phyloP scores from a whole-genome alignment of 1,140 invertebrate genomes.

The Danaus melanippus region DNA sequence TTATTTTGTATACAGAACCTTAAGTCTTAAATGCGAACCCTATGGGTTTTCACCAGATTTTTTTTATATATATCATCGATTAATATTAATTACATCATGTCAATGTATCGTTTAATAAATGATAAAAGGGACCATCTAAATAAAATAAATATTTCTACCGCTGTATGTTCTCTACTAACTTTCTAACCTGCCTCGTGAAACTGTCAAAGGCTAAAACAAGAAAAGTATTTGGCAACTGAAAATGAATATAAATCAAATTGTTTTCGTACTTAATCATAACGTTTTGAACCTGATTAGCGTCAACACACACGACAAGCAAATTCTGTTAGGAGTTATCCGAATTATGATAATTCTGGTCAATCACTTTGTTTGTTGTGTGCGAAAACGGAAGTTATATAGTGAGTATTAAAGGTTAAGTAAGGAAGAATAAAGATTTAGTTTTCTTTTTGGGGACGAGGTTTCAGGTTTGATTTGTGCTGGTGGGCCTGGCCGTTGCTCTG shows the following conservation, averaged over 20 bases:
- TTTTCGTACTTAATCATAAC: constrained; percentile 44
- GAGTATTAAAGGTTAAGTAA: constrained; percentile 60
- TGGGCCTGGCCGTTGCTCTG: constrained; percentile 74
- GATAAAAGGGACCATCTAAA: constrained; percentile 35
- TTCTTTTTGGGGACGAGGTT: constrained; percentile 69
- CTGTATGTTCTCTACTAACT: constrained; percentile 52
- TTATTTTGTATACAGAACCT: constrained; percentile 17
- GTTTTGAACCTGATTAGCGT: constrained; percentile 54
- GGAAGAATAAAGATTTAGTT: constrained; percentile 47
- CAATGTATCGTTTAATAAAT: too few species aligned
- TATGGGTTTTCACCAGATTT: not conserved
- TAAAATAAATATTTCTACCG: constrained; percentile 62
- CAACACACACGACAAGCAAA: constrained; percentile 46
- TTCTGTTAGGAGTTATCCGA: constrained; percentile 12
- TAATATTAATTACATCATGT: constrained; percentile 9
- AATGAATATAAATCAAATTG: constrained; percentile 61
- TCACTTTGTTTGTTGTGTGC: constrained; percentile 38
- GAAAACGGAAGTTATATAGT: constrained; percentile 44
- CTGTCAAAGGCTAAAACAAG: constrained; percentile 54
- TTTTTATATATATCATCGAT: constrained; percentile 16
- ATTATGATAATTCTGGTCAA: constrained; percentile 8
- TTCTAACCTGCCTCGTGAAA: constrained; percentile 52
- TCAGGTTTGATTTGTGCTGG: constrained; percentile 52
- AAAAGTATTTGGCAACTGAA: constrained; percentile 67
- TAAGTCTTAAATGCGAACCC: constrained; percentile 55